Evolutionary conservation across 2,113 vertebrate species (phyloP).

Genomic region (Tachysurus fulvidraco): DNA sequence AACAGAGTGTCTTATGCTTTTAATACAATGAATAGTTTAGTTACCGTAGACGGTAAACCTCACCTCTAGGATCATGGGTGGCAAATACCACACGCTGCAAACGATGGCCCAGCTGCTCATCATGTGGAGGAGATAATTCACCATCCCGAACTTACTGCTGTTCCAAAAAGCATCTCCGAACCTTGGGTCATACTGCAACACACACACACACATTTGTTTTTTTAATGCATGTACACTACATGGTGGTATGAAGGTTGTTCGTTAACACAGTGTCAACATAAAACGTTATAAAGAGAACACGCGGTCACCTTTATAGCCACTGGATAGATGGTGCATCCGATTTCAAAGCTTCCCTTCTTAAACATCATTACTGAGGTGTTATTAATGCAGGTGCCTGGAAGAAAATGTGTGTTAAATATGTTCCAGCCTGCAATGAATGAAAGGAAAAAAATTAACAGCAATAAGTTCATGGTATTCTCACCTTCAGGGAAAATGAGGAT

Average conservation of each 20-base stretch:
- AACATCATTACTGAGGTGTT: constrained; percentile 94
- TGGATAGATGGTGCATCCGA: constrained; percentile 83
- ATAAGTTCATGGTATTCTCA: constrained; percentile 59
- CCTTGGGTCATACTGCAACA: constrained; percentile 80
- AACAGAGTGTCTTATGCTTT: neutral
- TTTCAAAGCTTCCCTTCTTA: constrained; percentile 90
- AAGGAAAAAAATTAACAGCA: neutral
- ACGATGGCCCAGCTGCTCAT: constrained; percentile 91
- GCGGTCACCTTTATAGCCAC: constrained; percentile 85
- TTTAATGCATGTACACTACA: neutral
- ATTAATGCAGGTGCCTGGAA: constrained; percentile 87
- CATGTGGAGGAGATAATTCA: constrained; percentile 86
- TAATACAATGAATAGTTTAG: neutral
- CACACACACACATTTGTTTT: neutral
- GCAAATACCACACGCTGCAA: constrained; percentile 88
- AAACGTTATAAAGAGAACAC: neutral
- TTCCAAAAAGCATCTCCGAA: constrained; percentile 90
- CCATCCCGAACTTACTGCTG: constrained; percentile 88
- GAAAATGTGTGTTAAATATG: neutral
- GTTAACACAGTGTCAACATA: neutral
- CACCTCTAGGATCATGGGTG: constrained; percentile 82
- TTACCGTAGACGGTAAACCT: constrained; percentile 13
- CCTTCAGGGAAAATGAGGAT: constrained; percentile 92
- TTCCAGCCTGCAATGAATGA: neutral
- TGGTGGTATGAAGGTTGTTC: neutral